These are phyloP conservation scores for Arothron firmamentum DNA, from an alignment of 2,113 vertebrate genomes.

Conservation along the genomic window DNA sequence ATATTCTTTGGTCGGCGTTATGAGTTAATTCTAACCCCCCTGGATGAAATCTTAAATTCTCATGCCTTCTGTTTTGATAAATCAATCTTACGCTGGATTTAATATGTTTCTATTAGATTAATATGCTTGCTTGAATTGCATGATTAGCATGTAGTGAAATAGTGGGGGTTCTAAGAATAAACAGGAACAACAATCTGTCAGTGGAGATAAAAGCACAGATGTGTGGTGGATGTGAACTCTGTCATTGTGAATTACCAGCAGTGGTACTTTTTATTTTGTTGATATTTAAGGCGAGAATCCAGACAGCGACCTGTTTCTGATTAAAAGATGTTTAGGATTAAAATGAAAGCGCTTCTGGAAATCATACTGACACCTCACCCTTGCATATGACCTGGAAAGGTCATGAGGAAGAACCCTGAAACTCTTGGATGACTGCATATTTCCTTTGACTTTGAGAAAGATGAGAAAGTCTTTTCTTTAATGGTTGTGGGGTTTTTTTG, in stretches of 20 bases:
- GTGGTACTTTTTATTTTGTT: no score
- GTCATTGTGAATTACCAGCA: no score
- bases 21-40: neutral
- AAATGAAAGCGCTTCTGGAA: neutral
- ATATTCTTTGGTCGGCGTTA: conserved; percentile 1
- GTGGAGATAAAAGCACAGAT: neutral
- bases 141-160: neutral
- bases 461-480: conserved; percentile 32
- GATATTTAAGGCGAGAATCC: no score
- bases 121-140: neutral
- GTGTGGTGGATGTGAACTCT: conserved; percentile 5
- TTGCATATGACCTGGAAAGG: neutral
- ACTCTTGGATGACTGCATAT: neutral
- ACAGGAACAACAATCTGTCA: no score
- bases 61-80: neutral
- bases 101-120: neutral
- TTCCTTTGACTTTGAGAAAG: conserved; percentile 18
- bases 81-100: neutral
- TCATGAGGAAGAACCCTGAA: neutral
- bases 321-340: no score
- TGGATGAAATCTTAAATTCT: neutral
- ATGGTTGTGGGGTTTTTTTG: conserved; percentile 35
- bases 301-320: neutral
- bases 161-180: no score
- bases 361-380: neutral